Evolutionary conservation across 2,888 invertebrate genomes (phyloP).

Genomic region (Aspidiotus destructor): DNA sequence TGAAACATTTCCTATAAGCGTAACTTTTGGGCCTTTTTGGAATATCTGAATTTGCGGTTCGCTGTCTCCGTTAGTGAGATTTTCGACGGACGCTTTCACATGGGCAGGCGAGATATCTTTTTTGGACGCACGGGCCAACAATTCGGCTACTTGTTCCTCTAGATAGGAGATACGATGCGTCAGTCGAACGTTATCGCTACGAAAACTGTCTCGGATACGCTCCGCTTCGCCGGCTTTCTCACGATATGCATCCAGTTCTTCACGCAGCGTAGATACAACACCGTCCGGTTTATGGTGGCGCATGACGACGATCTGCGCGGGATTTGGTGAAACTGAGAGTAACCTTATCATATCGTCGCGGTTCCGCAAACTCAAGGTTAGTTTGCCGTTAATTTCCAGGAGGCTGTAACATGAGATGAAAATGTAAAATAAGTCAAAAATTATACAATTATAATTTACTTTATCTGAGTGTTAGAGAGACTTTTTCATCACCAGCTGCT

Average conservation of each 20-base stretch:
- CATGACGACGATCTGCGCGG: conserved; percentile 56
- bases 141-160: conserved; percentile 69
- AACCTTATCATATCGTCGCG: conserved; percentile 63
- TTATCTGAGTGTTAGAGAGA: too few relatives aligned
- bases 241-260: conserved; percentile 51
- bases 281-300: conserved; percentile 42
- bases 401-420: conserved; percentile 47
- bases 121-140: conserved; percentile 36
- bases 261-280: conserved; percentile 44
- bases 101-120: conserved; percentile 5
- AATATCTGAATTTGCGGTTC: conserved; percentile 48
- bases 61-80: not conserved
- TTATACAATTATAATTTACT: not conserved
- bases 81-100: conserved; percentile 5
- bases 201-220: conserved; percentile 51
- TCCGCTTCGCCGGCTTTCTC: conserved; percentile 55
- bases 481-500: too few relatives aligned
- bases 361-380: conserved; percentile 54
- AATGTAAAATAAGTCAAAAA: not conserved
- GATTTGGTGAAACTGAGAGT: conserved; percentile 51
- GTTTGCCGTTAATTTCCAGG: conserved; percentile 70
- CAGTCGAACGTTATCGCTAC: conserved; percentile 69
- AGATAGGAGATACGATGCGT: conserved; percentile 81
- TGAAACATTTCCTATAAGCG: conserved; percentile 58
- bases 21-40: conserved; percentile 71